Conservation (phyloP, 2,797 vertebrate genomes). For the Prionace glauca region DNA sequence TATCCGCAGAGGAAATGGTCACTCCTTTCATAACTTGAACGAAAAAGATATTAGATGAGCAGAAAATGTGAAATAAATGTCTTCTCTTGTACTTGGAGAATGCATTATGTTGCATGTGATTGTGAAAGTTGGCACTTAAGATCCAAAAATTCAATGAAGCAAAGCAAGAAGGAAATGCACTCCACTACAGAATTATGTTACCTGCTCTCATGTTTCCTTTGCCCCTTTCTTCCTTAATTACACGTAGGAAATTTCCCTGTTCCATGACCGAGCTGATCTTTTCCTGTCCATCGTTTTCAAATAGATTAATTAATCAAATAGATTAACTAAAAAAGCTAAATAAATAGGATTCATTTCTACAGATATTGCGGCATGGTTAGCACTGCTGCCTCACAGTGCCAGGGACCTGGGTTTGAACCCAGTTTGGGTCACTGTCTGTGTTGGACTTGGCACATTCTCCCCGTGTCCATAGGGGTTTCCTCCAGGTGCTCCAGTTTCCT, state of each 20-base stretch:
- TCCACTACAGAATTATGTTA: neutral
- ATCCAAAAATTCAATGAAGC: neutral
- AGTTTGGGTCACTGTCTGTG: no score
- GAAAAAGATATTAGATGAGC: neutral
- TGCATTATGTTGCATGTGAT: neutral
- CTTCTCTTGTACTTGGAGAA: neutral
- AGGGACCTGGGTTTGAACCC: no score
- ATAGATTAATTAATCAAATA: neutral
- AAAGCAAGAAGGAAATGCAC: neutral
- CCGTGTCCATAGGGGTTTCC: no score
- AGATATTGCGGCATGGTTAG: neutral
- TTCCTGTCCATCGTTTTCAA: neutral
- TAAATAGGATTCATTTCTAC: neutral
- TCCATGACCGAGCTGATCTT: neutral
- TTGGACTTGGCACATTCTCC: no score
- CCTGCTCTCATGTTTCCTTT: neutral
- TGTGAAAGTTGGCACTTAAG: neutral
- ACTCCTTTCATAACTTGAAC: neutral
- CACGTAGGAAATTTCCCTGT: neutral
- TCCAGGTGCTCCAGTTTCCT: no score
- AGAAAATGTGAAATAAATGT: neutral
- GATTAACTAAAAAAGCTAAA: neutral
- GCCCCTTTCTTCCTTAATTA: neutral
- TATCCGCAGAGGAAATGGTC: neutral
- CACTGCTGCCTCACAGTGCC: no score